These are phyloP conservation scores for Planiliza haematocheilus DNA, from an alignment of 2,113 vertebrate species.

Conservation along the genomic window DNA sequence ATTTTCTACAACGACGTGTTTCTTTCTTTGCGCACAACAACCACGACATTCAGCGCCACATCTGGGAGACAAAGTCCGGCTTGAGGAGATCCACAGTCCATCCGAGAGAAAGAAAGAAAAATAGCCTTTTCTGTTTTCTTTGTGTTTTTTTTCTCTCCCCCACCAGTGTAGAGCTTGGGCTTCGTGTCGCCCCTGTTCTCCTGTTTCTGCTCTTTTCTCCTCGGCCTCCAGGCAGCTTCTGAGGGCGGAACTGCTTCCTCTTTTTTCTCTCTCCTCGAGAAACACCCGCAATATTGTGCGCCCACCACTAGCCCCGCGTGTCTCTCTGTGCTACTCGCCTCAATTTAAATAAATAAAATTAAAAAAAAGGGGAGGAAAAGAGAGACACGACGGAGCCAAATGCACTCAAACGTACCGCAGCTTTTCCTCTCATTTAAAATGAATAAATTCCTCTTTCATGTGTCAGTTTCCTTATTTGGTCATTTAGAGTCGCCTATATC, in stretches of 20 bases:
- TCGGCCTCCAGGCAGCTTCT: conserved; percentile 27
- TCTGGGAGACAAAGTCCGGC: conserved; percentile 8
- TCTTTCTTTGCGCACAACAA: no score
- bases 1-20: background rate
- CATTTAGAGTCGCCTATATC: conserved; percentile 17
- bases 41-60: background rate
- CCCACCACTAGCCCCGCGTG: background rate
- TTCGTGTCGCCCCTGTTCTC: background rate
- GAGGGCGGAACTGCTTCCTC: conserved; percentile 71
- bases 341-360: no score
- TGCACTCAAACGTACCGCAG: no score
- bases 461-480: conserved; percentile 69
- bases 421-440: no score
- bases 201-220: background rate
- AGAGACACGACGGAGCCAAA: no score
- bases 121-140: no score
- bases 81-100: background rate
- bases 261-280: conserved; percentile 57
- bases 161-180: background rate
- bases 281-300: background rate
- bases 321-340: background rate
- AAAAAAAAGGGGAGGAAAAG: no score
- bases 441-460: conserved; percentile 17
- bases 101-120: background rate
- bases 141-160: rapidly evolving